Conservation (phyloP, 53 echinoderm and acorn worm genomes). For the Glandiceps talaboti region DNA sequence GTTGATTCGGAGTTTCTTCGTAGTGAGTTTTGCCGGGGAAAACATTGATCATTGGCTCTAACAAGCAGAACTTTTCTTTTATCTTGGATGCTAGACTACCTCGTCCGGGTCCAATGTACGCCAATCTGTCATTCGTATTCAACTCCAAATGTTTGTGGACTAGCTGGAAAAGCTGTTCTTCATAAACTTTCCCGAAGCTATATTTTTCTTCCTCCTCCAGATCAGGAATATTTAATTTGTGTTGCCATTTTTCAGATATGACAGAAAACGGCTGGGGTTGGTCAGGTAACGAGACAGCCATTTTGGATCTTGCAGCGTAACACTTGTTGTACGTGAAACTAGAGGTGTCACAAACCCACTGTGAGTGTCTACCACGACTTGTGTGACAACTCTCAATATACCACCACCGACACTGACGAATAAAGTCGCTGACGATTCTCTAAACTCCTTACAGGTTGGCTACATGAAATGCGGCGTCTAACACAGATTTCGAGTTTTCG, state of each 20-base stretch:
- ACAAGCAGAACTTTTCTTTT: conserved; percentile 77
- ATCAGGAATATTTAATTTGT: conserved; percentile 33
- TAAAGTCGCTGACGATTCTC: neutral
- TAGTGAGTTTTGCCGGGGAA: conserved; percentile 91
- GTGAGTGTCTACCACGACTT: neutral
- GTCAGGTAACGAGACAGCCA: conserved; percentile 28
- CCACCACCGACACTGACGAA: no score
- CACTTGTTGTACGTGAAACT: neutral
- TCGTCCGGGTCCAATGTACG: conserved; percentile 77
- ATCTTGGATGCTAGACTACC: conserved; percentile 80
- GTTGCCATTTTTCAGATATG: conserved; percentile 83
- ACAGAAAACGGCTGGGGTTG: conserved; percentile 87
- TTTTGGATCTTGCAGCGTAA: neutral
- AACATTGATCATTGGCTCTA: conserved; percentile 95
- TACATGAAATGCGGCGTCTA: neutral
- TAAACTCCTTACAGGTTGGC: neutral
- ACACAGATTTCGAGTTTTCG: neutral
- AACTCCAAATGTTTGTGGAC: conserved; percentile 96
- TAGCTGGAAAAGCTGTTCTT: conserved; percentile 62
- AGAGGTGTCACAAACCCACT: neutral
- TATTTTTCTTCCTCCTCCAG: conserved; percentile 43
- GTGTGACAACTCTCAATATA: no score
- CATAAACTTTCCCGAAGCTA: conserved; percentile 87
- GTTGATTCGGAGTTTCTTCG: conserved; percentile 82
- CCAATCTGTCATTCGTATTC: conserved; percentile 86